Base-by-base conservation (phyloP, 2,797 vertebrate species). In the Gymnoscopelus braueri region DNA sequence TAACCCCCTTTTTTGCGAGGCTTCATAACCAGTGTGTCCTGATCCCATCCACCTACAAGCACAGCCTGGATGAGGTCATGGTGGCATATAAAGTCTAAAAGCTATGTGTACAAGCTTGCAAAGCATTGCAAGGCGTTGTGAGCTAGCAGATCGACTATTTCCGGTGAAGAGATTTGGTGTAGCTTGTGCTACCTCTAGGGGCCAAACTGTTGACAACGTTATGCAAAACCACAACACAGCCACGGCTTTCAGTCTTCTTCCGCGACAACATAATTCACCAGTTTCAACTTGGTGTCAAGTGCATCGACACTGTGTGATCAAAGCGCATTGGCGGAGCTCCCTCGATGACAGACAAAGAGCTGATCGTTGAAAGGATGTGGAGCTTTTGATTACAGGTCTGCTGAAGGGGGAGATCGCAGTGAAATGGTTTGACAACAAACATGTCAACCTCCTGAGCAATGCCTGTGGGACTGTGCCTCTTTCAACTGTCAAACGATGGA, bases 351-450 rank as follows among this genome's bases (percentile, higher is more conserved):
- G 48, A 47, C 48, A 55, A 62, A 60, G 59, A 15, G 64, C 52
- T 74, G 53, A 75, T 44, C 65, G 61, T 71, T 63, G 57, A 63
- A 51, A 69, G 71, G 70, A 19, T 3, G 23, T 79, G 69, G 69
- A 58, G 58, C 73, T 61, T 65, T 55, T 60, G 61, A 74, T 69
- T 79, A 77, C 60, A 59, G 23, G 15, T 72, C 62, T 61, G 29
- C 35, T 65, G 74, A 75, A 48, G 69, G 70, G 19, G 44, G 52
- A 72, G 39, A 59, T 79, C 4, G 54, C 59, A 58, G 66, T 76
- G 3, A 82, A 81, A 78, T 69, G 65, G 65, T 67, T 56, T 65
- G 60, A 71, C 54, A 78, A 69, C 52, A 74, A 65, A 71, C 76
- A 67, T 51, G 56, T 76, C 48, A 67, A 55, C 15, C 56, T 74